phyloP scores from a whole-genome alignment of 2,888 invertebrate genomes.

The Leucophenga maculata region DNA sequence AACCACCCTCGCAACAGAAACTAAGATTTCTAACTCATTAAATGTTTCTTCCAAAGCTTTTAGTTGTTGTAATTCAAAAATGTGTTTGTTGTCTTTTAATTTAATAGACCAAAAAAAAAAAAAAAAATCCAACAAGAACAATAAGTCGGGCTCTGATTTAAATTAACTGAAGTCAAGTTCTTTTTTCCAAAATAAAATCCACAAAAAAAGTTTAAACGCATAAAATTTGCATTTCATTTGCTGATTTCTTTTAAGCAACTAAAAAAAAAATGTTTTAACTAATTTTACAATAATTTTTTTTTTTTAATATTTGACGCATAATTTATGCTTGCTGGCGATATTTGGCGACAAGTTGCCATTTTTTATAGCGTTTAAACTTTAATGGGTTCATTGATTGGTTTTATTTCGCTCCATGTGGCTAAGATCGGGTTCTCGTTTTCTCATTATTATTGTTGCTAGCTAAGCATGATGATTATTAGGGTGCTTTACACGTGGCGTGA shows the following conservation, averaged over 20 bases:
- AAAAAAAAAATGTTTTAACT: constrained; percentile 1
- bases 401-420: constrained; percentile 25
- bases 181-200: constrained; percentile 60
- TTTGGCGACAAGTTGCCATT: constrained; percentile 29
- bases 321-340: constrained; percentile 9
- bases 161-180: constrained; percentile 65
- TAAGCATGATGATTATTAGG: background rate
- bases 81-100: constrained; percentile 47
- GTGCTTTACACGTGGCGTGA: constrained; percentile 51
- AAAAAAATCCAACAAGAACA: background rate
- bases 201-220: constrained; percentile 40
- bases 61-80: background rate
- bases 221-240: constrained; percentile 62
- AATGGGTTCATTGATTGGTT: constrained; percentile 62
- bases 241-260: constrained; percentile 33
- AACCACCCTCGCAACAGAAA: constrained; percentile 3
- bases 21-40: constrained; percentile 62
- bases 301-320: constrained; percentile 7
- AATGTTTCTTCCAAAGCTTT: constrained; percentile 37
- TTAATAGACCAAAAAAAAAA: constrained; percentile 50
- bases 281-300: constrained; percentile 56
- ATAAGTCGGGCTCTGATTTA: constrained; percentile 37
- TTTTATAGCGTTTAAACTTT: constrained; percentile 62
- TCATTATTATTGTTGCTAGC: background rate
- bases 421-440: constrained; percentile 14